Evolutionary conservation across 2,888 invertebrate genomes (phyloP).

Genomic region (Drosophila neonasuta): DNA sequence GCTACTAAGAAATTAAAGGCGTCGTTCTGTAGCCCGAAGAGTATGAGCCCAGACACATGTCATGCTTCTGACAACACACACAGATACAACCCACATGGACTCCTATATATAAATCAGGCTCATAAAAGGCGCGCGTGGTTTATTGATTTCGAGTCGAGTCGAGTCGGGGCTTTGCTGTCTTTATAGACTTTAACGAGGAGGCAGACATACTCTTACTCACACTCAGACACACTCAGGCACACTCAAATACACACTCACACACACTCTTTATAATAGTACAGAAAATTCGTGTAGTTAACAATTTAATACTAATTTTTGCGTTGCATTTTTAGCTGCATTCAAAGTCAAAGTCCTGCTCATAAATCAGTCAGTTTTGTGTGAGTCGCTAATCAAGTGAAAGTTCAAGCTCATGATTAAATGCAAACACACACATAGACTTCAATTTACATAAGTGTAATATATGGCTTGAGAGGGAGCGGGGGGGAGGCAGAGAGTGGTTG

Average conservation of each 20-base stretch:
- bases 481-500: not conserved
- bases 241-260: too few species aligned
- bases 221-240: too few species aligned
- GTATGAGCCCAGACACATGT: conserved; percentile 62
- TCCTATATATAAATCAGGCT: conserved; percentile 59
- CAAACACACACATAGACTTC: conserved; percentile 10
- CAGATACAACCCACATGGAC: conserved; percentile 6
- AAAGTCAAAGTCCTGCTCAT: conserved; percentile 31
- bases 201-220: too few species aligned
- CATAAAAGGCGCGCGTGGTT: conserved; percentile 70
- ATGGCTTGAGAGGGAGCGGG: conserved; percentile 21
- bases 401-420: conserved; percentile 62
- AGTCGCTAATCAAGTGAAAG: conserved; percentile 69
- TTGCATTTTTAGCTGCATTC: conserved; percentile 5
- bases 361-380: not conserved
- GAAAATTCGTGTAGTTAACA: too few species aligned
- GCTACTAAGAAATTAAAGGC: conserved; percentile 76
- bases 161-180: conserved; percentile 47
- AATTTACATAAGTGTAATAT: conserved; percentile 60
- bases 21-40: conserved; percentile 5
- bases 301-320: conserved; percentile 30
- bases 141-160: conserved; percentile 62
- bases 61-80: conserved; percentile 45
- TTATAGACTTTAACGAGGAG: conserved; percentile 60
- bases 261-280: too few species aligned